A percentile compares a stretch with the other conserved stretches of the same genome.
These are phyloP conservation scores for Borostomias antarcticus DNA, from an alignment of 2,797 vertebrate genomes.

Conservation along the genomic window DNA sequence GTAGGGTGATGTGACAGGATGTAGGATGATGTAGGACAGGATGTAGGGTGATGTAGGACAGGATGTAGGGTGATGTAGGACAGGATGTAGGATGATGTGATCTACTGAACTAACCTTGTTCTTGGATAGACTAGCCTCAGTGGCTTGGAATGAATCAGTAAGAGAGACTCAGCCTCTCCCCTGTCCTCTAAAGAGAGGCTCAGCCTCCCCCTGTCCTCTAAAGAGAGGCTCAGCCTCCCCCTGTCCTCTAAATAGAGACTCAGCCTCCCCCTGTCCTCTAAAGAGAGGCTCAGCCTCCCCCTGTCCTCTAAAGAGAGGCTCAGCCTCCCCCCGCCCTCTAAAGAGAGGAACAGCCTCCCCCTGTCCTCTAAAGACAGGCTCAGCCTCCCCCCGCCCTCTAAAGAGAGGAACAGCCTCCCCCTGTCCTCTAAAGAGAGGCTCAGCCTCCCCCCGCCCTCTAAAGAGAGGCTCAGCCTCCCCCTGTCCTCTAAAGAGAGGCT, in stretches of 20 bases:
- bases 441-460: conserved; percentile 15
- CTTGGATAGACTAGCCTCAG: conserved; percentile 72
- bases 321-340: conserved; percentile 15
- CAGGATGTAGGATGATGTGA: conserved; percentile 73
- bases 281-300: conserved; percentile 14
- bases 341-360: conserved; percentile 14
- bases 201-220: conserved; percentile 15
- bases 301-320: conserved; percentile 19
- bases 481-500: conserved; percentile 19
- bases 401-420: conserved; percentile 14
- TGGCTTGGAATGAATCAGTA: conserved; percentile 76
- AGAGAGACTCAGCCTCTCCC: conserved; percentile 12
- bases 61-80: conserved; percentile 67
- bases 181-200: conserved; percentile 19
- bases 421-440: conserved; percentile 19
- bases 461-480: conserved; percentile 14
- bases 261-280: conserved; percentile 15
- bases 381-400: conserved; percentile 15
- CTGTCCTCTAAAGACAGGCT: conserved; percentile 19
- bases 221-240: conserved; percentile 14
- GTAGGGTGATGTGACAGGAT: conserved; percentile 57
- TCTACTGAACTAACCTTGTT: conserved; percentile 79
- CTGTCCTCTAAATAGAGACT: conserved; percentile 19
- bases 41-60: conserved; percentile 52
- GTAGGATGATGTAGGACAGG: no score